Percentiles rank a stretch among this genome's conserved stretches.
Conservation (phyloP, 2,797 vertebrate genomes). For the Monodelphis domestica region DNA sequence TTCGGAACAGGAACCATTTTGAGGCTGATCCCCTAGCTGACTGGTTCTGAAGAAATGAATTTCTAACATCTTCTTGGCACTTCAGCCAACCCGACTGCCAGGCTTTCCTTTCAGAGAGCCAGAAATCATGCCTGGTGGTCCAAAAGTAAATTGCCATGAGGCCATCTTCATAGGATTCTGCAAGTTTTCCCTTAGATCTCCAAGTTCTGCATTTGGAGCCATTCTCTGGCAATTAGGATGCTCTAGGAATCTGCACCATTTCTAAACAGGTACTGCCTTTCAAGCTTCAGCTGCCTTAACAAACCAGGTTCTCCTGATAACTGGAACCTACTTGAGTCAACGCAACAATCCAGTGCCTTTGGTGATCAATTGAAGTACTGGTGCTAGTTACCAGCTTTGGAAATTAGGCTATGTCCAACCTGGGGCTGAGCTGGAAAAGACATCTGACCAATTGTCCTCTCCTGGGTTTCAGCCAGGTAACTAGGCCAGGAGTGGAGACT, state of each 20-base stretch:
- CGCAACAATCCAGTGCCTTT: background rate
- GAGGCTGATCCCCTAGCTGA: background rate
- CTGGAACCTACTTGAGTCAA: background rate
- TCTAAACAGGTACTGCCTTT: background rate
- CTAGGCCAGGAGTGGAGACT: background rate
- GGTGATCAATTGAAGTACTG: background rate
- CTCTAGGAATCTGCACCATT: background rate
- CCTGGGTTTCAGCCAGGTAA: background rate
- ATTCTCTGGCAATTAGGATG: background rate
- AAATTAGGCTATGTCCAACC: background rate
- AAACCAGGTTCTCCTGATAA: background rate
- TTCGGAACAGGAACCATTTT: background rate
- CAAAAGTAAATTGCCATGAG: background rate
- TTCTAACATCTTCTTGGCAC: background rate
- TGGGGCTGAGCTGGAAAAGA: background rate
- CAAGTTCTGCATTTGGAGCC: background rate
- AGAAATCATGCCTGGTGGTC: background rate
- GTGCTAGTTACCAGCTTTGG: background rate
- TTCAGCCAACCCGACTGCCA: background rate
- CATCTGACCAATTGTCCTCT: background rate
- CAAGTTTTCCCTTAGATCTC: background rate
- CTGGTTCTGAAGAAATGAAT: background rate
- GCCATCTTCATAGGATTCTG: background rate
- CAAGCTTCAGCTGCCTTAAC: background rate
- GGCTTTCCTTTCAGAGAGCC: background rate